A percentile compares a stretch with the other conserved stretches of the same genome.
phyloP scores from a whole-genome alignment of 2,113 vertebrate genomes.

The Mionectes macconnelli region DNA sequence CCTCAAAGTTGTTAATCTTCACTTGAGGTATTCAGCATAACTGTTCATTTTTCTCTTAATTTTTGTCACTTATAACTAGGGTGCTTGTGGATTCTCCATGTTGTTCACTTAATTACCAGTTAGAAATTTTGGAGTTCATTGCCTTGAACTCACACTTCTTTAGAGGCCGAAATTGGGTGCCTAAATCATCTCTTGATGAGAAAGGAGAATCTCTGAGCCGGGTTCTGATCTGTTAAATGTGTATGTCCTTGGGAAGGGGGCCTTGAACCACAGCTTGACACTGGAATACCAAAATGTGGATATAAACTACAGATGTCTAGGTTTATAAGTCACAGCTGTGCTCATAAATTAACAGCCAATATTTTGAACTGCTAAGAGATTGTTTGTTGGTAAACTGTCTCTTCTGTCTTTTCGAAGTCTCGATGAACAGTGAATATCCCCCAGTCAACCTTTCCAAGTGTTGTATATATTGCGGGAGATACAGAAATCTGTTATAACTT shows the following conservation, averaged over 20 bases:
- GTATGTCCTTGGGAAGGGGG: not conserved
- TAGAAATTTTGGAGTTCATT: not conserved
- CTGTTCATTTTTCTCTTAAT: not conserved
- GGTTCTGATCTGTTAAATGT: not conserved
- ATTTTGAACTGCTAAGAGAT: constrained; percentile 20
- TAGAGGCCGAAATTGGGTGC: no score
- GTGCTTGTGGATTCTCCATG: not conserved
- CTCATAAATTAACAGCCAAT: constrained; percentile 34
- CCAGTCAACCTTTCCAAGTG: not conserved
- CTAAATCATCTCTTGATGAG: not conserved
- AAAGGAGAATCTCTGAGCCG: not conserved
- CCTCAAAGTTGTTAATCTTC: not conserved
- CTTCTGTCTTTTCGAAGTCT: not conserved
- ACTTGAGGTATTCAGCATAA: not conserved
- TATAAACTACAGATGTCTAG: not conserved
- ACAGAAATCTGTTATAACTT: not conserved
- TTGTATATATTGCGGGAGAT: not conserved
- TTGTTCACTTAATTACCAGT: not conserved
- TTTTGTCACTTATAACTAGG: not conserved
- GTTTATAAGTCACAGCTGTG: constrained; percentile 42
- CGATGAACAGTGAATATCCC: not conserved
- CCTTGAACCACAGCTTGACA: not conserved
- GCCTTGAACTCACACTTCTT: not conserved
- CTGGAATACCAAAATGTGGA: not conserved
- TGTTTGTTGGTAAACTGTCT: constrained; percentile 45